Conservation (phyloP, 2,888 invertebrate genomes). For the Caradrina clavipalpis region DNA sequence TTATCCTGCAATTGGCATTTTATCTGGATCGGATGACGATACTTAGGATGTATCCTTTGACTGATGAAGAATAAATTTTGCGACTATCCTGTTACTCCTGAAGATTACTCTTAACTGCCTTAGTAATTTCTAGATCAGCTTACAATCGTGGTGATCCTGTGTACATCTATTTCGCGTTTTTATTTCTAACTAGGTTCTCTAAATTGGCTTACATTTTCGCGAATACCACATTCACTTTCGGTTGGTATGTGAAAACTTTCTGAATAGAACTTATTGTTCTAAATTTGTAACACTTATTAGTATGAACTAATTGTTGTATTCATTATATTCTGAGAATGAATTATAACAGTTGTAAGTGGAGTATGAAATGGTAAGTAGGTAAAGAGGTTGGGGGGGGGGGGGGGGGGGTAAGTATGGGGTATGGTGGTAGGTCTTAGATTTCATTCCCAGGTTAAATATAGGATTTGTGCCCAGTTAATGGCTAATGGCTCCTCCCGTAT, state of each 20-base stretch:
- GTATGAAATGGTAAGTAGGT: background rate
- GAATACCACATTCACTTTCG: conserved; percentile 36
- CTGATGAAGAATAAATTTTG: background rate
- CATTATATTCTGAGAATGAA: conserved; percentile 12
- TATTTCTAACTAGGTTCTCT: background rate
- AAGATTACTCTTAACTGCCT: background rate
- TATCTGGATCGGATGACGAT: background rate
- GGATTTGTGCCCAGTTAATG: too few relatives aligned
- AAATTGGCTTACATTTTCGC: background rate
- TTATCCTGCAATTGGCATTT: conserved; percentile 7
- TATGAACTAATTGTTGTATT: conserved; percentile 13
- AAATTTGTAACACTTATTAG: conserved; percentile 12
- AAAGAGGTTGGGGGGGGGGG: too few relatives aligned
- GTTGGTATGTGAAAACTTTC: conserved; percentile 39
- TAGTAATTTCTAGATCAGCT: background rate
- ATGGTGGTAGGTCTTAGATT: too few relatives aligned
- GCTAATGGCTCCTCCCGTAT: too few relatives aligned
- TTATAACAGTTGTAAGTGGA: conserved; percentile 7
- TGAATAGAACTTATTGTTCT: conserved; percentile 34
- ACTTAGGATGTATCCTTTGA: background rate
- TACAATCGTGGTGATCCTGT: background rate
- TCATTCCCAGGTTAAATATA: too few relatives aligned
- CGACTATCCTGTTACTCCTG: too few relatives aligned
- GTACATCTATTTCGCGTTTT: background rate
- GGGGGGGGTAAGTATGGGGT: too few relatives aligned